Base-by-base conservation (phyloP, 2,113 vertebrate species). In the Pollachius pollachius region DNA sequence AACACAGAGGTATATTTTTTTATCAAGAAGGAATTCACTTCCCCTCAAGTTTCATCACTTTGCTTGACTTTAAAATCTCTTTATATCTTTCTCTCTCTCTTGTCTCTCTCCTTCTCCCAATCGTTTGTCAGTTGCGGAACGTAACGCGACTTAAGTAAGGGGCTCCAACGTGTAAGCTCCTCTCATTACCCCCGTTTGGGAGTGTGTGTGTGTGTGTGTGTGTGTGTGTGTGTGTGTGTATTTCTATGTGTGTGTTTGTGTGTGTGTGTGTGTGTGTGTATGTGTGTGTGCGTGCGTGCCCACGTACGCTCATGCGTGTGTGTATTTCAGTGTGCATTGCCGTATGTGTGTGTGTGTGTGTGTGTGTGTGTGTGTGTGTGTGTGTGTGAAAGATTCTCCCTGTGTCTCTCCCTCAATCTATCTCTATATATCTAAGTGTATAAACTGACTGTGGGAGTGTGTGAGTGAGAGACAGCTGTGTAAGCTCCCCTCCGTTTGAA, bases 401-500 rank as follows among this genome's bases (percentile, higher is more conserved):
- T 8, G 19, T 61, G 59, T 61, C 17, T 61, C 5, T 61, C 17
- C 19, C 48, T 58, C 66, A 73, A 73, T 70, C 72, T 81, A 72
- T 62, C 68, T 79, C 84, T 79, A 67, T 73, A 78, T 76, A 76
- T 41, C 37, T 41, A 41, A 41, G 37, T 41, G 37, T 41, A 41
- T 41, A 41, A 41, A 75, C 79, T 59, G 74, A 82, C 82, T 81
- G 81, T 88, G 84, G 79, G 83, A 67, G 65, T 81, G 76, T 62
- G 60, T 84, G 85, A 84, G 84, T 89, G 89, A 89, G 80, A 88
- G 88, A 88, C 78, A 83, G 87, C 81, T 78, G 85, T 57, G 76
- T 89, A 89, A 90, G 87, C 88, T 84, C 77, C 75, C 76, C 77
- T 82, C 87, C 79, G 89, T 90, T 90, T 90, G 89, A 90, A 90